Evolutionary conservation across 2,797 vertebrate genomes (phyloP), one percentile per base, ranked within the genome.

Genomic region (Enteromius argenteus): DNA sequence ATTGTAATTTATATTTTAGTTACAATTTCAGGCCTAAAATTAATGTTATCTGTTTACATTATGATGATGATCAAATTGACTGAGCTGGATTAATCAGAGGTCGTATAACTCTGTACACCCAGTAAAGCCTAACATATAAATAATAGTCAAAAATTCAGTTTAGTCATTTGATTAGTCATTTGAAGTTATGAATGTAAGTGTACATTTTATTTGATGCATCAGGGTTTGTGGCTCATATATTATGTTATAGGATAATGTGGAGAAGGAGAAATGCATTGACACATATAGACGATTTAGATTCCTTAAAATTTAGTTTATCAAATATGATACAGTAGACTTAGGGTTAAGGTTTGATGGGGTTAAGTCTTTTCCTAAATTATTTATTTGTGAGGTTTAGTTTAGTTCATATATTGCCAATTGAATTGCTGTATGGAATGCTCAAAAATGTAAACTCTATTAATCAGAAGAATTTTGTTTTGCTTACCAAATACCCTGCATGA

Each of bases 401-500:
- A 17, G 7, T 27, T 58, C 5, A 42, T 27, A 27, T 60, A 27
- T 60, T 42, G 35, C 35, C 35, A 60, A 14, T 4, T 39, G 53
- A 42, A 53, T 60, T 76, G 37, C n/a, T 62, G 17, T 42, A 77
- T 3, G 4, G n/a, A 75, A 62, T 60, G n/a, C 75, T 58, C 37
- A 62, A 44, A 42, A 21, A 42, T 44, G 23, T 30, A 3, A 44
- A 19, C n/a, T 27, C 11, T 53, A 15, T 67, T 46, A 68, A 68
- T 37, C 21, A 5, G 32, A 13, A 0, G 10, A 53, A n/a, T 53
- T 68, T 64, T 53, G 4, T 67, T 51, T 37, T 39, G 13, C 2
- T 46, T 67, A n/a, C 10, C 3, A 80, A 53, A 39, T 2, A 3
- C 5, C 27, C n/a, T 14, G 2, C 46, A 27, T 56, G 46, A 68